Base-by-base conservation (phyloP, 2,797 vertebrate genomes). In the Megaceryle alcyon region DNA sequence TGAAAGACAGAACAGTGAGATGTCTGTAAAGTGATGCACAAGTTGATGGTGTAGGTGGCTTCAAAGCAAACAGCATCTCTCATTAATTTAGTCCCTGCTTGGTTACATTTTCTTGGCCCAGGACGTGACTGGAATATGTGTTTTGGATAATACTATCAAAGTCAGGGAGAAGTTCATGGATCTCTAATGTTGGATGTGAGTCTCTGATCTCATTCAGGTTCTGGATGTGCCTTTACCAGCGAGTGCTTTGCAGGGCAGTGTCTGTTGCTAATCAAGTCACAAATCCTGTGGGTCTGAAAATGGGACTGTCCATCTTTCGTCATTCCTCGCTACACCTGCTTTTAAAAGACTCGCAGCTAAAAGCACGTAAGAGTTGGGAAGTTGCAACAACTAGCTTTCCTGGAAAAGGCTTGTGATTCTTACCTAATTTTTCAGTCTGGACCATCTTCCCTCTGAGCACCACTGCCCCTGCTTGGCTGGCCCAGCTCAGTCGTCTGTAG, bases 1-100 rank as follows among this genome's bases (percentile, higher is more conserved):
- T 99, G 98, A 41, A 97, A 96, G 91, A 94, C 59, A 94, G 33
- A 93, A 89, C 13, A 72, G 69, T 0, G 72, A 92, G 54, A 78
- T 18, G 78, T 22, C 33, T 72, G 44, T 89, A 7, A 76, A 63
- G 35, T 2, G 19, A 37, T 3, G 56, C n/a, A 31, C n/a, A 8
- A 56, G 9, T 14, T 35, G 23, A 8, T 3, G 25, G 37, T 31
- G 19, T 8, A 60, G 82, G 9, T 25, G 59, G 17, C 76, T 53
- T 64, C 66, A n/a, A 33, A 88, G 60, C 71, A 78, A 56, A 19
- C 29, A 29, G 54, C 61, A 18, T 8, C 61, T 43, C 54, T 82
- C 57, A 8, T n/a, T 49, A 31, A 17, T 18, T 57, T 29, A 61
- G 26, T 54, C 23, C 48, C 22, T 39, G 64, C 41, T 61, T n/a